Conservation (phyloP, 30 jellyfish, hydroid and myxozoan species). For the Cassiopea andromeda region DNA sequence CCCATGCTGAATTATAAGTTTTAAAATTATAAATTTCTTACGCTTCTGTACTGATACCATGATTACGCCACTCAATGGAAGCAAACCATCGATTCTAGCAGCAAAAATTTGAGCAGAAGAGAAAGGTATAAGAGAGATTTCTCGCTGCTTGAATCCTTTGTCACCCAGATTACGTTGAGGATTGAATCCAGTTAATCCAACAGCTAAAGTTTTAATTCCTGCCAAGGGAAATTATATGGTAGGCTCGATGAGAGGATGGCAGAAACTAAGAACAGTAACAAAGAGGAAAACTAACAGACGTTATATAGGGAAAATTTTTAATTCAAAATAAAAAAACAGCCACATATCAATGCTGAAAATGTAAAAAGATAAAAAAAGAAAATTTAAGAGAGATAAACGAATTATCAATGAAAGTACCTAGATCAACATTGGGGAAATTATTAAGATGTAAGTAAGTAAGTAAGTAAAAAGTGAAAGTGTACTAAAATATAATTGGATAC, state of each 20-base stretch:
- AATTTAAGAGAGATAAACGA: too few species aligned
- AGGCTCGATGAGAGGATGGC: background rate
- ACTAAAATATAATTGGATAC: too few species aligned
- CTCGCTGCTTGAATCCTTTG: slow-evolving; percentile 65
- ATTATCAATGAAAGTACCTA: too few species aligned
- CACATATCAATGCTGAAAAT: too few species aligned
- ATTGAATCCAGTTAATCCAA: slow-evolving; percentile 81
- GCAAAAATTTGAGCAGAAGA: slow-evolving; percentile 65
- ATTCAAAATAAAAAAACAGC: too few species aligned
- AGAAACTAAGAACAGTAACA: background rate
- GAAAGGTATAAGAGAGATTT: slow-evolving; percentile 65
- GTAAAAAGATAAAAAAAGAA: too few species aligned
- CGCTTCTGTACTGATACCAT: slow-evolving; percentile 4
- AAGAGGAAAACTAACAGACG: background rate
- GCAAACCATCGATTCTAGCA: slow-evolving; percentile 51
- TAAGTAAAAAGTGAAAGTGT: too few species aligned
- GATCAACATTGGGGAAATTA: too few species aligned
- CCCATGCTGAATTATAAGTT: too few species aligned
- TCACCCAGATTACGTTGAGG: slow-evolving; percentile 59
- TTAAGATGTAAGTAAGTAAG: too few species aligned
- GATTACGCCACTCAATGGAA: slow-evolving; percentile 22
- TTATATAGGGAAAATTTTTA: too few species aligned
- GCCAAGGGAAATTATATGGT: background rate
- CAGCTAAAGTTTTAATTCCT: slow-evolving; percentile 66
- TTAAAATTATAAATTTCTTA: background rate